These are phyloP conservation scores for Nomia melanderi DNA, from an alignment of 1,140 invertebrate species.

Conservation along the genomic window DNA sequence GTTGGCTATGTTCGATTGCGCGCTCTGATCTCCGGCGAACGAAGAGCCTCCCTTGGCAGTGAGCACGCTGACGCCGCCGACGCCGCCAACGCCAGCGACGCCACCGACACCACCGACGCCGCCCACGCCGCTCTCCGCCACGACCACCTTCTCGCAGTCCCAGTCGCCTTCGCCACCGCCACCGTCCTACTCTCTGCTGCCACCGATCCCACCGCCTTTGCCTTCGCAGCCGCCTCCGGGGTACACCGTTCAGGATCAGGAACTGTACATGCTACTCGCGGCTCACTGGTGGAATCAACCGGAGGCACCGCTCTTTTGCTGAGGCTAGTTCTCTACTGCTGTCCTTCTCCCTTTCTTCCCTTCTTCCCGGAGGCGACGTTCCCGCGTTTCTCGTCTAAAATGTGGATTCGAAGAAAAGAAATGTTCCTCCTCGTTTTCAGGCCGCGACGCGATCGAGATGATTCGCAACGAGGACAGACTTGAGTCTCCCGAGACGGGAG, in stretches of 20 bases:
- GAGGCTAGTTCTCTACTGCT: slow-evolving; percentile 30
- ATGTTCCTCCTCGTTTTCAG: neutral
- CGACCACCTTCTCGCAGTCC: slow-evolving; percentile 69
- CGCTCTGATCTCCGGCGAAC: slow-evolving; percentile 84
- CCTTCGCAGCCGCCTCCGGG: slow-evolving; percentile 65
- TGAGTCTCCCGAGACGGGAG: slow-evolving; percentile 4
- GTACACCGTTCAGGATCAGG: slow-evolving; percentile 67
- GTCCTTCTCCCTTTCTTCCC: too few species aligned
- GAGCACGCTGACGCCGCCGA: slow-evolving; percentile 58
- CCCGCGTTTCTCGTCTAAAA: too few species aligned
- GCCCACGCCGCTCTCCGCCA: slow-evolving; percentile 61
- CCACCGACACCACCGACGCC: slow-evolving; percentile 65
- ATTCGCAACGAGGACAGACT: neutral
- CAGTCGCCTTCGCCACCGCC: slow-evolving; percentile 67
- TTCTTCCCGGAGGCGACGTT: too few species aligned
- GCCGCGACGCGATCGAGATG: neutral
- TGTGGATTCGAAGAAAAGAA: too few species aligned
- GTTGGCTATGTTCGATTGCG: slow-evolving; percentile 90
- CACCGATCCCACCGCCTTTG: slow-evolving; percentile 64
- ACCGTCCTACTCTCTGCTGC: slow-evolving; percentile 68
- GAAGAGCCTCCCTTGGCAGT: slow-evolving; percentile 62
- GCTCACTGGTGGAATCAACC: slow-evolving; percentile 72
- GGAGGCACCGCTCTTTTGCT: slow-evolving; percentile 68
- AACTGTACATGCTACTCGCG: slow-evolving; percentile 64
- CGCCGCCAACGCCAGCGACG: slow-evolving; percentile 62